Conservation (phyloP, 2,113 vertebrate genomes). For the Delphinus delphis region DNA sequence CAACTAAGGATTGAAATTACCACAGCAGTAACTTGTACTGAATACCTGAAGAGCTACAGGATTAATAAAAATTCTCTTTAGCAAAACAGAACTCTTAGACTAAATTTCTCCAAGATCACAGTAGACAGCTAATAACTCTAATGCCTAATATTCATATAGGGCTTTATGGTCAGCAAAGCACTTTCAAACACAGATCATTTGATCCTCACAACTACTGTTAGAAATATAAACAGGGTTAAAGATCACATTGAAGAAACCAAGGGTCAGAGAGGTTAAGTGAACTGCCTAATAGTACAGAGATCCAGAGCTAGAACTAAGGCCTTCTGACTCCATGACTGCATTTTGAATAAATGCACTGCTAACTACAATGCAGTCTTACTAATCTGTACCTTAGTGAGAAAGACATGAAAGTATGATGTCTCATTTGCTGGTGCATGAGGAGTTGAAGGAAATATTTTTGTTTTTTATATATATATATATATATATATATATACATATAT, state of each 20-base stretch:
- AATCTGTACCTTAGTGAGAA: not conserved
- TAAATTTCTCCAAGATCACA: not conserved
- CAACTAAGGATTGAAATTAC: not conserved
- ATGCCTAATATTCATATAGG: not conserved
- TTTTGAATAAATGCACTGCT: not conserved
- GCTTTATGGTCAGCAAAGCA: not conserved
- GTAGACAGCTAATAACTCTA: not conserved
- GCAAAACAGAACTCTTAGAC: not conserved
- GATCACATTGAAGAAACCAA: not conserved
- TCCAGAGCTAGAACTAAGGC: not conserved
- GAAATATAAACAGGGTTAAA: not conserved
- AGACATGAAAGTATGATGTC: not conserved
- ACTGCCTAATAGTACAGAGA: not conserved
- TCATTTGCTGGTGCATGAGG: not conserved
- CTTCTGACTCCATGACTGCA: not conserved
- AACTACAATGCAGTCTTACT: not conserved
- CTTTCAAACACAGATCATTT: not conserved
- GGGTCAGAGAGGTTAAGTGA: too few species aligned
- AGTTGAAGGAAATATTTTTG: not conserved
- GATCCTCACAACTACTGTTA: not conserved
- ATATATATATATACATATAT: too few species aligned
- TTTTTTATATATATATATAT: not conserved
- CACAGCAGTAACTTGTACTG: not conserved
- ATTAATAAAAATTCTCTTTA: conserved; percentile 32
- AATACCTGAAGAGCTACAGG: not conserved